Evolutionary conservation across 2,113 vertebrate species (phyloP), one percentile per base, ranked within the genome.

Genomic region (Guaruba guarouba): DNA sequence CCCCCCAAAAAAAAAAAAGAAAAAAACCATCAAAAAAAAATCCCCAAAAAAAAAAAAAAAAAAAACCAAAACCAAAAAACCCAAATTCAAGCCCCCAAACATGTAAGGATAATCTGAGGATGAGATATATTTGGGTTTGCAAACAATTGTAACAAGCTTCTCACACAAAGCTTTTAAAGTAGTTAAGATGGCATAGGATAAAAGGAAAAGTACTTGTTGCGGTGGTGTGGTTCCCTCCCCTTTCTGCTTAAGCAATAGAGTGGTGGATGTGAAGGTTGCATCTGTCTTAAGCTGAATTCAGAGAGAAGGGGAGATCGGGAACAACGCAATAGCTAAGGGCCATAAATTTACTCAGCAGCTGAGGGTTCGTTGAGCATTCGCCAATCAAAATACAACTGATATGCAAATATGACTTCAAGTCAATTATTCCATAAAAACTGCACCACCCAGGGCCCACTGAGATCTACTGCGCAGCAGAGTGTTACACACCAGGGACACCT

Each of bases 361-460:
- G 25, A 46, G 24, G 62, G 27, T 17, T 62, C 0, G 0, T 31
- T 62, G n/a, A 46, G 39, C 23, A n/a, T 25, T 7, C 68, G 7
- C 12, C 29, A 15, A 39, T 13, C 10, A 39, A 46, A 62, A 62
- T 29, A 23, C 31, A 62, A 25, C 35, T 71, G 67, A 17, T 62
- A 15, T 12, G 44, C 17, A n/a, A 71, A 35, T 24, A 29, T 62
- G 33, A 24, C 31, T 35, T 11, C 5, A n/a, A 48, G 24, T 41
- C 5, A n/a, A 35, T 69, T 12, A 22, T 22, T 82, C 10, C 19
- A 17, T 39, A 29, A 19, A 19, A 8, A 31, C 28, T 35, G 17
- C 8, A 14, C 48, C 22, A 13, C 44, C 39, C 17, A 52, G 28
- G 23, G 23, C 12, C 24, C 33, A 3, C 9, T 82, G 4, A 75